Evolutionary conservation across 2,797 vertebrate species (phyloP), one percentile per base, ranked within the genome.

Genomic region (Scarus forsteni): DNA sequence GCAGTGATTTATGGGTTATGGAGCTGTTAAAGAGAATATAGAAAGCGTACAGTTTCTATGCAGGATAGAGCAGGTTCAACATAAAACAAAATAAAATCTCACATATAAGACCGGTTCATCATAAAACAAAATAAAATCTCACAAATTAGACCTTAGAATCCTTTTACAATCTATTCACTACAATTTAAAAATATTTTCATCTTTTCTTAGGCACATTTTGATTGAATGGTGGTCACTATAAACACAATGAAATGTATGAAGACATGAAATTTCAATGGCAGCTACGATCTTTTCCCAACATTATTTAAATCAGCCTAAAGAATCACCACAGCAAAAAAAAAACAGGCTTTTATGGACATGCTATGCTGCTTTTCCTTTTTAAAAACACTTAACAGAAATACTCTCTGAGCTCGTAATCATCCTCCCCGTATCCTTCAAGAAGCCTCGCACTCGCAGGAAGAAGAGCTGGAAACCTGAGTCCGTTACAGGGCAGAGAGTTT

Each of bases 171-270:
- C 79, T 83, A 66, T 60, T 8, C 48, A 73, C 78, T 71, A 38
- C 18, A 68, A 40, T 75, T 84, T 36, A 73, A 86, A 90, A 86
- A 84, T 81, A 84, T 81, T 83, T 84, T 58, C 59, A 80, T 79
- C 55, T 55, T 68, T 60, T 72, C 78, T 79, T 70, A 94, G 91
- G 93, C 93, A 94, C 92, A 84, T 88, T 62, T 48, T 71, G 39
- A 72, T 57, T 56, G 69, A 84, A 65, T 77, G 64, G 89, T 89
- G 49, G 64, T 76, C 73, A 75, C 61, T 65, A 40, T 72, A 59
- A 87, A 78, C 52, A 87, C 68, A 79, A 55, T 40, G 44, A 85
- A 72, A 70, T 56, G 27, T 60, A 56, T 18, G 59, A 71, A 48
- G 44, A 79, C 56, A 34, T 42, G 15, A 73, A 61, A 60, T 70